A percentile compares a stretch with the other conserved stretches of the same genome.
Conservation (phyloP, 2,113 vertebrate species). For the Copsychus sechellarum region DNA sequence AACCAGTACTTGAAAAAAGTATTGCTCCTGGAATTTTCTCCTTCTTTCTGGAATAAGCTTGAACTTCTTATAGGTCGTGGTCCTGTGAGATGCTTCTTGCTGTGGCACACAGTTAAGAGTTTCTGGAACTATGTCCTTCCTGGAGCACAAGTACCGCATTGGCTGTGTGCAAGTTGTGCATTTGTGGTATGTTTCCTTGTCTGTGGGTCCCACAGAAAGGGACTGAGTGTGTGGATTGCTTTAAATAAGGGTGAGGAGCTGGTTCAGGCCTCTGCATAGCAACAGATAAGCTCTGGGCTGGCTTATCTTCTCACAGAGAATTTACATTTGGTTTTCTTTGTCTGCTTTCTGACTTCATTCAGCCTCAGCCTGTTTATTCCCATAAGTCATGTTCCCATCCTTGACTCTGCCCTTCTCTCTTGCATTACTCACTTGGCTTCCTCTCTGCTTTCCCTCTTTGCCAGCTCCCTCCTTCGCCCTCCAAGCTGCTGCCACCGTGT, state of each 20-base stretch:
- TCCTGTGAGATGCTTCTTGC: not conserved
- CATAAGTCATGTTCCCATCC: not conserved
- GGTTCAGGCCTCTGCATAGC: not conserved
- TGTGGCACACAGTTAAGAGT: not conserved
- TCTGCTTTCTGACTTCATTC: not conserved
- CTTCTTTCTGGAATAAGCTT: not conserved
- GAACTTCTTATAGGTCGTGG: not conserved
- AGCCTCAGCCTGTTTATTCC: not conserved
- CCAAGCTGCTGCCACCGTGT: not conserved
- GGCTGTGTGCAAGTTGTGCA: not conserved
- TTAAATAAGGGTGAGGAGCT: constrained; percentile 10
- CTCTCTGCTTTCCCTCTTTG: not conserved
- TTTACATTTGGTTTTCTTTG: constrained; percentile 13
- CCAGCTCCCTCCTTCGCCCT: not conserved
- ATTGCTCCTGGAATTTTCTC: not conserved
- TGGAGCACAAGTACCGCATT: not conserved
- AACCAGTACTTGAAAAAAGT: not conserved
- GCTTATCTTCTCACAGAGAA: constrained; percentile 7
- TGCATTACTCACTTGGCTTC: not conserved
- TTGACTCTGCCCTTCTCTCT: not conserved
- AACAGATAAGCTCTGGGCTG: constrained; percentile 43
- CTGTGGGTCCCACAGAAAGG: not conserved
- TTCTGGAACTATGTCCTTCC: not conserved
- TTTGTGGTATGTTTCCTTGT: not conserved
- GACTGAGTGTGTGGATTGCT: not conserved